Evolutionary conservation across 2,113 vertebrate species (phyloP).

Genomic region (Sylvietta virens): DNA sequence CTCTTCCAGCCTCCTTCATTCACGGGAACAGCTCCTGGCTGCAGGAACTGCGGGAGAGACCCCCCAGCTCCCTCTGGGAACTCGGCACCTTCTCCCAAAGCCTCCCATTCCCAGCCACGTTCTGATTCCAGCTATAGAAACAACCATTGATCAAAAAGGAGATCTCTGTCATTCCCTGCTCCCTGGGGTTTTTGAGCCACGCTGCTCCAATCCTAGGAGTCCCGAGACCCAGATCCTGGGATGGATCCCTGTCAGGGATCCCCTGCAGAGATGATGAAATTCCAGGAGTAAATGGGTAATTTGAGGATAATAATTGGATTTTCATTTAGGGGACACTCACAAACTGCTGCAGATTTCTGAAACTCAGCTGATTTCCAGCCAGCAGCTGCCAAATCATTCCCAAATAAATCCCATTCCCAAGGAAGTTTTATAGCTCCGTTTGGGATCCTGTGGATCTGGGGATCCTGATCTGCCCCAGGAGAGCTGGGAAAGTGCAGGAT

Average conservation of each 20-base stretch:
- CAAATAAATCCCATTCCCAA: neutral
- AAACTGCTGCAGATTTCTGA: neutral
- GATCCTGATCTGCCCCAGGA: neutral
- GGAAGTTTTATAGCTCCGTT: fast-evolving
- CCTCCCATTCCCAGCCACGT: neutral
- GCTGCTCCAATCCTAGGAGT: fast-evolving
- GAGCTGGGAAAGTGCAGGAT: neutral
- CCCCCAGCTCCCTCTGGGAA: neutral
- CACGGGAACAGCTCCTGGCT: neutral
- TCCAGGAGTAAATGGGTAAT: neutral
- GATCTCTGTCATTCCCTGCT: fast-evolving
- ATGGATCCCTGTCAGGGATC: neutral
- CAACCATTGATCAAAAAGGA: neutral
- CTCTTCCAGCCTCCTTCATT: neutral
- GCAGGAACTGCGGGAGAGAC: fast-evolving
- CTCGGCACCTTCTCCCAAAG: fast-evolving
- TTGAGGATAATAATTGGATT: neutral
- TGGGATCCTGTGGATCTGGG: neutral
- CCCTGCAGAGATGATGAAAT: neutral
- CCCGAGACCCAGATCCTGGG: neutral
- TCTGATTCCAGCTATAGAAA: too few relatives aligned
- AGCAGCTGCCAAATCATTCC: neutral
- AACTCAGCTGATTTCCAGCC: neutral
- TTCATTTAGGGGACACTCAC: neutral
- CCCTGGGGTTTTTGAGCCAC: fast-evolving